A percentile compares a stretch with the other conserved stretches of the same genome.
Conservation (phyloP, 2,888 invertebrate species). For the Cephus sareptanus region DNA sequence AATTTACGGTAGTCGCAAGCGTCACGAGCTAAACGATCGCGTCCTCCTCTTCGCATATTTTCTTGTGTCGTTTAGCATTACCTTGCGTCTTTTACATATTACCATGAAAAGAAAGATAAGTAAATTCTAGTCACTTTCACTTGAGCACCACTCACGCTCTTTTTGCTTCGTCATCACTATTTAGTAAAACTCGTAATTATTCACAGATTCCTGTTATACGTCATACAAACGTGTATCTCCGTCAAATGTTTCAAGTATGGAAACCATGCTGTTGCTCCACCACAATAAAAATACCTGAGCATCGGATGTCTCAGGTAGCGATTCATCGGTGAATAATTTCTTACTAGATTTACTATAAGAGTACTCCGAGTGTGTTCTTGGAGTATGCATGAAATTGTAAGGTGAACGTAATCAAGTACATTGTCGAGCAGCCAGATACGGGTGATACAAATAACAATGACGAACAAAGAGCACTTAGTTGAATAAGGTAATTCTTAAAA, state of each 20-base stretch:
- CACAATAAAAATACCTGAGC: background rate
- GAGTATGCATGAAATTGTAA: background rate
- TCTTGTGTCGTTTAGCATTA: background rate
- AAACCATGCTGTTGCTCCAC: background rate
- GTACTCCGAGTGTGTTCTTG: background rate
- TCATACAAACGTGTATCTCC: background rate
- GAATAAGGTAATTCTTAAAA: background rate
- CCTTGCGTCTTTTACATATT: background rate
- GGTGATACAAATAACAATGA: background rate
- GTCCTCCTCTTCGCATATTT: background rate
- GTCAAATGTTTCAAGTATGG: background rate
- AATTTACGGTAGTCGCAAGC: background rate
- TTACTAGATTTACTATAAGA: background rate
- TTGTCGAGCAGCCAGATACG: background rate
- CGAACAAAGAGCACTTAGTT: too few species aligned
- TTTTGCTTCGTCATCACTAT: background rate
- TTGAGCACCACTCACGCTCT: background rate
- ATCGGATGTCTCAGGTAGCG: background rate
- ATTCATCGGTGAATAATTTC: background rate
- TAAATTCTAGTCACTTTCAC: background rate
- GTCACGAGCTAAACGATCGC: conserved; percentile 2
- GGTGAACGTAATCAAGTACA: background rate
- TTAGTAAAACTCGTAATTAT: background rate
- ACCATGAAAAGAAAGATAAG: background rate
- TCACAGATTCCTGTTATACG: background rate